Evolutionary conservation across 1,140 invertebrate genomes (phyloP), one percentile per base, ranked within the genome.

Genomic region (Magallana ariakensis): DNA sequence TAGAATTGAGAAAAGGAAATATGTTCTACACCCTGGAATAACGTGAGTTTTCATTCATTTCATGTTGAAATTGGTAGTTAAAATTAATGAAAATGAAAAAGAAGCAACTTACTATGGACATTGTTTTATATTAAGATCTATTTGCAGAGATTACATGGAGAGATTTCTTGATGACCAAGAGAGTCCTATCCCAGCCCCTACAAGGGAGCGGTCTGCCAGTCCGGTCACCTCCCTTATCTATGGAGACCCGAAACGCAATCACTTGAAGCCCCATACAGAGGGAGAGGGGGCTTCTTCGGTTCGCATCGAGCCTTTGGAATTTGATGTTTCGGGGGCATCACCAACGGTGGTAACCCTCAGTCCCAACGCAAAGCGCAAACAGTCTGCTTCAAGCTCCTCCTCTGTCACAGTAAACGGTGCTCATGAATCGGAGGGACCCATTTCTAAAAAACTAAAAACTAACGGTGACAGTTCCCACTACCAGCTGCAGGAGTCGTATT

Each of bases 1-100:
- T 16, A 95, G 97, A 87, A 94, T 98, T 85, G 97, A 98, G 92
- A 98, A 98, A 94, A 97, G 97, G 93, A 97, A 98, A 94, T 98
- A 98, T 94, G 96, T 96, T 11, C 93, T 98, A 82, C 97, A 98
- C 95, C 97, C 97, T 1, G 97, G 97, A 84, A 96, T 95, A 54
- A 96, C 95, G 95, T 95, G 92, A 94, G 95, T 94, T n/a, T 26
- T 26, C n/a, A 46, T 87, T 86, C 13, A 19, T 83, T 84, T 86
- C 13, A 19, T 83, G 81, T 83, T 26, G 1, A 83, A 16, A 80
- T 19, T 19, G 16, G 13, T 26, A 19, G 26, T n/a, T 7, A 80
- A 80, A 19, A 26, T 54, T 86, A 11, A 83, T 82, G 83, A 60
- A 55, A 26, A 26, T 46, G 33, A 2, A 46, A 46, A 46, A 2